phyloP scores from a whole-genome alignment of 2,888 invertebrate species.

The Drosophila leonis region DNA sequence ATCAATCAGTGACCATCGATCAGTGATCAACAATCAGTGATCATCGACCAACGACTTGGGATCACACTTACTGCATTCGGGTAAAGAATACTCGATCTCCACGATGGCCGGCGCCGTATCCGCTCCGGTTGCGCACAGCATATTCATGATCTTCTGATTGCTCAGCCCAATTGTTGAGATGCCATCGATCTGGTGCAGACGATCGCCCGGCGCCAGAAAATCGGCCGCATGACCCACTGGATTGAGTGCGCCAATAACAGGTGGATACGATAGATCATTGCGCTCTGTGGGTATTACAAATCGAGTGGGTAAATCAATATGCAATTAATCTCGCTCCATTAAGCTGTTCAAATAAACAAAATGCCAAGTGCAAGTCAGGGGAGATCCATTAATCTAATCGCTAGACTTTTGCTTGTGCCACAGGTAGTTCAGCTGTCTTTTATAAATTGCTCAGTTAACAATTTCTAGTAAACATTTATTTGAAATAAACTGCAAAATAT shows the following conservation, averaged over 20 bases:
- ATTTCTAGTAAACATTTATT: not conserved
- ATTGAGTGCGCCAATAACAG: constrained; percentile 85
- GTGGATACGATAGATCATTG: constrained; percentile 85
- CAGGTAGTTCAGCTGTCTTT: not conserved
- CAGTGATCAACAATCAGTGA: not conserved
- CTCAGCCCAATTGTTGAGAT: constrained; percentile 91
- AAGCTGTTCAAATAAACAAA: constrained; percentile 16
- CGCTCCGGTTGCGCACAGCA: constrained; percentile 87
- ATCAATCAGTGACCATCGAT: not conserved
- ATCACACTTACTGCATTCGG: constrained; percentile 90
- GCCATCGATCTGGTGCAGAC: constrained; percentile 93
- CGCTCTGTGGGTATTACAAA: constrained; percentile 74
- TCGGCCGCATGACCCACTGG: constrained; percentile 88
- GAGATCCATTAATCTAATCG: constrained; percentile 16
- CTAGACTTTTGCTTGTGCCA: too few relatives aligned
- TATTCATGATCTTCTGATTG: constrained; percentile 91
- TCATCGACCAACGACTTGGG: not conserved
- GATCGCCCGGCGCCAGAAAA: constrained; percentile 91
- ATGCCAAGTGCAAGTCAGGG: not conserved
- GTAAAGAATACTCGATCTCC: constrained; percentile 94
- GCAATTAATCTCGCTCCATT: constrained; percentile 21
- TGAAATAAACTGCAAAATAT: not conserved
- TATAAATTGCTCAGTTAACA: not conserved
- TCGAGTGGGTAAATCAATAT: constrained; percentile 39
- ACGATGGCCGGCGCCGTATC: constrained; percentile 90